A percentile compares a stretch with the other conserved stretches of the same genome.
phyloP scores from a whole-genome alignment of 2,113 vertebrate genomes.

The Hiodon alosoides region DNA sequence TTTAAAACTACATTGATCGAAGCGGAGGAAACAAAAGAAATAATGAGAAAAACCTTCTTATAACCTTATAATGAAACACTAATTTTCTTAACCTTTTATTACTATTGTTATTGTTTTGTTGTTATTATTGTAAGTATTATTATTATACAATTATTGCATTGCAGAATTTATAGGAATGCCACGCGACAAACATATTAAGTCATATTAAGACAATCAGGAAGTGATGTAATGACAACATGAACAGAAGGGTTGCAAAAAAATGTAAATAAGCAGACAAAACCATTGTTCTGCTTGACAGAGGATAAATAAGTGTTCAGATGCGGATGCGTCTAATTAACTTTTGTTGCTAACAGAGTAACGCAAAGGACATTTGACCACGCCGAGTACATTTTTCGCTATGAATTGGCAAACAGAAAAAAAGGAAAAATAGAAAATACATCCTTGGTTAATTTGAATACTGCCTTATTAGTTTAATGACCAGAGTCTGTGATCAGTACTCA shows the following conservation, averaged over 20 bases:
- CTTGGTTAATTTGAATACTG: conserved; percentile 82
- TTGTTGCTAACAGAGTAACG: conserved; percentile 44
- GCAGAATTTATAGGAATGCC: too few relatives aligned
- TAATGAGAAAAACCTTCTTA: too few relatives aligned
- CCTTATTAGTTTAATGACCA: conserved; percentile 98
- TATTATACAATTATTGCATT: too few relatives aligned
- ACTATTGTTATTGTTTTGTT: too few relatives aligned
- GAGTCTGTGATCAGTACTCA: conserved; percentile 91
- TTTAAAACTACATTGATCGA: too few relatives aligned
- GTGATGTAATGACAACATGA: conserved; percentile 22
- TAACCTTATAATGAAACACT: too few relatives aligned
- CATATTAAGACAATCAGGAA: conserved; percentile 11
- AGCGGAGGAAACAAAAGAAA: too few relatives aligned
- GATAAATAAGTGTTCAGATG: conserved; percentile 64
- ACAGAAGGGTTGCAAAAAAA: conserved; percentile 12
- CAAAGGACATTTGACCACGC: conserved; percentile 37
- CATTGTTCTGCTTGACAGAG: conserved; percentile 57
- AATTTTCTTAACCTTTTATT: too few relatives aligned
- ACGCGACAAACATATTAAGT: too few relatives aligned
- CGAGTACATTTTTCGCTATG: conserved; percentile 40
- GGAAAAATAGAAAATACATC: conserved; percentile 37
- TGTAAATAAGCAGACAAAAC: conserved; percentile 26
- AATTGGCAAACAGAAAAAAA: conserved; percentile 43
- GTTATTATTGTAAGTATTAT: too few relatives aligned
- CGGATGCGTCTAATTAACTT: conserved; percentile 54